Percentiles rank a stretch among this genome's conserved stretches.
Evolutionary conservation across 2,888 invertebrate genomes (phyloP).

Genomic region (Chelonus formosanus): DNA sequence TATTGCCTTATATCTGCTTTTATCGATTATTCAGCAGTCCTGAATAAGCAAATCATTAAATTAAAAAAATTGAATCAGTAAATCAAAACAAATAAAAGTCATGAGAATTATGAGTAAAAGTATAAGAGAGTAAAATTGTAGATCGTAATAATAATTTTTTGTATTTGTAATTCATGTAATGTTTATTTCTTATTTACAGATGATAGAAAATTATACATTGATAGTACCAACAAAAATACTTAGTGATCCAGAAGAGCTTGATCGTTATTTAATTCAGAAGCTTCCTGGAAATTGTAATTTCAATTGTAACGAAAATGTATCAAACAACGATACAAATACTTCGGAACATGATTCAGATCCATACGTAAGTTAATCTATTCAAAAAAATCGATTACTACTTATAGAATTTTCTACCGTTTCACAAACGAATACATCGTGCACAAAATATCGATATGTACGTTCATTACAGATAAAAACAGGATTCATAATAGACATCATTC

Average conservation of each 20-base stretch:
- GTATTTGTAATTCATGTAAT: neutral
- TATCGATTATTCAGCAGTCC: too few species aligned
- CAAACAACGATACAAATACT: slow-evolving; percentile 64
- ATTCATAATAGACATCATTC: slow-evolving; percentile 73
- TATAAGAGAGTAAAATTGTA: too few species aligned
- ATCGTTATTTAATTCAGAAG: slow-evolving; percentile 84
- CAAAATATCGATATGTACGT: neutral
- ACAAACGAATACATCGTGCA: too few species aligned
- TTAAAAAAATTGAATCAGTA: too few species aligned
- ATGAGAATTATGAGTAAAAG: too few species aligned
- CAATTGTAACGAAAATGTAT: slow-evolving; percentile 25
- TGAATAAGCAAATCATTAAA: too few species aligned
- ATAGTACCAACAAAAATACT: slow-evolving; percentile 91
- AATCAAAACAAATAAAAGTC: too few species aligned
- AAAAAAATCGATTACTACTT: too few species aligned
- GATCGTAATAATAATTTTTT: neutral
- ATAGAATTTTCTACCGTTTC: too few species aligned
- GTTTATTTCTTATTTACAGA: slow-evolving; percentile 58
- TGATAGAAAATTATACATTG: slow-evolving; percentile 81
- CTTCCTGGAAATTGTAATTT: slow-evolving; percentile 68
- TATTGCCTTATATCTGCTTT: too few species aligned
- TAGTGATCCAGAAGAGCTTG: slow-evolving; percentile 86
- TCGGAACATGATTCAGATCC: slow-evolving; percentile 67
- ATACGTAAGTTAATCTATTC: neutral
- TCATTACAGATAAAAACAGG: slow-evolving; percentile 55